Conservation (phyloP, 2,113 vertebrate species). For the Paracyprichromis sp. region DNA sequence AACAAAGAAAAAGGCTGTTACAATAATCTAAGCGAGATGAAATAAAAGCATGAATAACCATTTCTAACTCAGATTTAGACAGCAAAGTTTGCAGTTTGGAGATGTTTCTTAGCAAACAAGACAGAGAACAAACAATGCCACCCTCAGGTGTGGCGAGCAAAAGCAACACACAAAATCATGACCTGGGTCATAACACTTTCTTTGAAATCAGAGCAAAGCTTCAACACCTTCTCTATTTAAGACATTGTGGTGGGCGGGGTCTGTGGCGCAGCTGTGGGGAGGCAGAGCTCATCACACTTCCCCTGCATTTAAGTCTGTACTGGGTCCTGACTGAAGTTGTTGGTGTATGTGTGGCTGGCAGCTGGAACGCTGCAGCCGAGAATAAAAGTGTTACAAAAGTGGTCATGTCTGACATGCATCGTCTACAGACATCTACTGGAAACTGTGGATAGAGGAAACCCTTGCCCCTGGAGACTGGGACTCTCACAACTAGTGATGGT, state of each 20-base stretch:
- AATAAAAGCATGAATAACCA: too few species aligned
- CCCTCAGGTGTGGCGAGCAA: not conserved
- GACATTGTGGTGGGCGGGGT: not conserved
- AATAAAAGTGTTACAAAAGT: not conserved
- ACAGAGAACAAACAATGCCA: not conserved
- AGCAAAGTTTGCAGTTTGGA: too few species aligned
- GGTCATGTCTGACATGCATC: not conserved
- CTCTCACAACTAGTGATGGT: not conserved
- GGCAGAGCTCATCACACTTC: not conserved
- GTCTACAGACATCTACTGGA: not conserved
- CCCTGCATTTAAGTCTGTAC: not conserved
- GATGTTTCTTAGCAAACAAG: not conserved
- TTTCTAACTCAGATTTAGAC: too few species aligned
- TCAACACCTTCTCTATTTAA: not conserved
- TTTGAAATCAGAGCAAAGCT: not conserved
- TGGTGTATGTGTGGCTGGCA: not conserved
- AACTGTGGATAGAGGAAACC: not conserved
- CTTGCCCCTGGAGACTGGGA: not conserved
- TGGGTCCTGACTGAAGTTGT: not conserved
- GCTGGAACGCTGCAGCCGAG: not conserved
- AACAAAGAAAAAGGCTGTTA: too few species aligned
- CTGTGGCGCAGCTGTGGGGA: not conserved
- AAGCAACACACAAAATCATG: not conserved
- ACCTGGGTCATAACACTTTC: not conserved
- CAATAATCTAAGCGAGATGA: too few species aligned